Base-by-base conservation (phyloP, 2,113 vertebrate species). In the Kryptolebias marmoratus region DNA sequence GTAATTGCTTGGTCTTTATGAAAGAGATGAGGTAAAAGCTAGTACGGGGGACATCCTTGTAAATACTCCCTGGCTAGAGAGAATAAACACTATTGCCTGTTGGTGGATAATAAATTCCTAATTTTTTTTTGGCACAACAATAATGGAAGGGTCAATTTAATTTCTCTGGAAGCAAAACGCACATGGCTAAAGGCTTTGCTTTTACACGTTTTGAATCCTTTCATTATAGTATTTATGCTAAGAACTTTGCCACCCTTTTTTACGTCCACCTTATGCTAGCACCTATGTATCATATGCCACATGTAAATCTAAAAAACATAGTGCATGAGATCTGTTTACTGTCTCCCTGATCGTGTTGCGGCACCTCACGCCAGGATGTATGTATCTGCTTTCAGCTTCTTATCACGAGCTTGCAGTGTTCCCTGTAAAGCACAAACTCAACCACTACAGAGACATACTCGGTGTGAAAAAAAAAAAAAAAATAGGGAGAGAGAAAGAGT, bases 381-480 rank as follows among this genome's bases (percentile, higher is more conserved):
- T 91, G 88, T 90, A 92, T 92, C 86, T 82, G 84, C 90, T 89
- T 90, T 91, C 88, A 91, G 88, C 89, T 77, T 80, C 91, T 94
- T 93, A 93, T 94, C 93, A 88, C 84, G 53, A 68, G 7, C 80
- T 85, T 71, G 71, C 93, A 94, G 93, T 81, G 82, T 80, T 87
- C 79, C 74, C 85, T 81, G 83, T 89, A 89, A 91, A 90, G 83
- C 80, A 81, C 79, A 87, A 80, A 87, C 89, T 82, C 84, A 76
- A 84, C 77, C 76, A 88, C 89, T 87, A 84, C 82, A 86, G 87
- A 91, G 81, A 91, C 62, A 52, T 88, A 76, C 78, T 89, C 47
- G 59, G 67, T 56, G 80, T 70, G 86, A 75, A 74, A 55, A 68
- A 75, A 87, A 44, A 79, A 49, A 73, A 49, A 76, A 69, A 81